These are phyloP conservation scores for Drosophila neotestacea DNA, from an alignment of 2,888 invertebrate genomes.

Conservation along the genomic window DNA sequence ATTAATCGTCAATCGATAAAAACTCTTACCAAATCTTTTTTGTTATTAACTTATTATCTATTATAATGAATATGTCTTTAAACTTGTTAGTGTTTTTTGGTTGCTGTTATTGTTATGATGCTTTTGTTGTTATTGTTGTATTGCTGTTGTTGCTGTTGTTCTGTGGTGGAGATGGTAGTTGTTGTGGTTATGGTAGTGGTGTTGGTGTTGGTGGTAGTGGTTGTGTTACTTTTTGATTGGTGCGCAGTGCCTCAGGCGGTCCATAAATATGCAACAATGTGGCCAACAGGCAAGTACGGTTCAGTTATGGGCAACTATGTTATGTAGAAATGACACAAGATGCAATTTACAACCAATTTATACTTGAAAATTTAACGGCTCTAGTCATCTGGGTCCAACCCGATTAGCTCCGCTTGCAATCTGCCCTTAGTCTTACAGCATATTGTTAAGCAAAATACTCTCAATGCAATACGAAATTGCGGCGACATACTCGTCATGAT, in stretches of 20 bases:
- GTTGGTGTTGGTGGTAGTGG: constrained; percentile 1
- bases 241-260: constrained; percentile 58
- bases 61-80: constrained; percentile 75
- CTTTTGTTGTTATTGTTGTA: constrained; percentile 3
- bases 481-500: constrained; percentile 95
- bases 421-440: constrained; percentile 95
- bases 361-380: constrained; percentile 85
- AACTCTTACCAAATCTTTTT: constrained; percentile 45
- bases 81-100: constrained; percentile 48
- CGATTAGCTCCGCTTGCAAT: constrained; percentile 93
- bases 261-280: constrained; percentile 75
- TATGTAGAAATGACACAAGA: constrained; percentile 11
- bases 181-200: not conserved
- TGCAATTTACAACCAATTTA: constrained; percentile 56
- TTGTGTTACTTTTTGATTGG: constrained; percentile 28
- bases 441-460: constrained; percentile 94
- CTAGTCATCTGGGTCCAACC: constrained; percentile 94
- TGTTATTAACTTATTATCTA: constrained; percentile 51
- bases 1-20: constrained; percentile 53
- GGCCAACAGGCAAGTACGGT: constrained; percentile 70
- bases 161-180: not conserved
- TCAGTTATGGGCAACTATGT: constrained; percentile 34
- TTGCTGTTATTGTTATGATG: constrained; percentile 20
- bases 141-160: constrained; percentile 7
- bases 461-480: constrained; percentile 95